Percentiles rank a stretch among this genome's conserved stretches.
Conservation (phyloP, 53 echinoderm and acorn worm genomes). For the Antedon mediterranea region DNA sequence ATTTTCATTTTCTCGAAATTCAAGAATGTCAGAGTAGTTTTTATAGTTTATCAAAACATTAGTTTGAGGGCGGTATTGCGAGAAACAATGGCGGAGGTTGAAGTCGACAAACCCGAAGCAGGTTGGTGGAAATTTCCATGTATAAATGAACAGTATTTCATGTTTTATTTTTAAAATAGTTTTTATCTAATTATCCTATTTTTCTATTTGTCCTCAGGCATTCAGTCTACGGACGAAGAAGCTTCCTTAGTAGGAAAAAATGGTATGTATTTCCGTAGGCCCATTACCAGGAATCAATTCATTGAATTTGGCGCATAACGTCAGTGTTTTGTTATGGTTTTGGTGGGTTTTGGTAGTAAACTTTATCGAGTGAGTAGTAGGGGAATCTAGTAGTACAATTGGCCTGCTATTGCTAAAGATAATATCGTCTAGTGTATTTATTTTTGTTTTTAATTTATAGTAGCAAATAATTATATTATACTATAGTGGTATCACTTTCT, state of each 20-base stretch:
- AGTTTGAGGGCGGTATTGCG: neutral
- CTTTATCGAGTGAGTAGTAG: too few relatives aligned
- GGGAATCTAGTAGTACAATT: too few relatives aligned
- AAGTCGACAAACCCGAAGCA: neutral
- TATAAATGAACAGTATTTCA: neutral
- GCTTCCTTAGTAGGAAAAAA: neutral
- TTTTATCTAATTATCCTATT: neutral
- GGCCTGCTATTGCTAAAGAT: too few relatives aligned
- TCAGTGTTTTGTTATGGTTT: too few relatives aligned
- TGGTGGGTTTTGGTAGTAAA: too few relatives aligned
- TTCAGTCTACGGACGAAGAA: neutral
- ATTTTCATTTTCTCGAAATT: too few relatives aligned
- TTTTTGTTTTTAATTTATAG: too few relatives aligned
- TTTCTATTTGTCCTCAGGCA: neutral
- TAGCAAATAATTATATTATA: too few relatives aligned
- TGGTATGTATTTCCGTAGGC: neutral
- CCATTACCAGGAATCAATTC: neutral
- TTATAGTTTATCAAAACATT: neutral
- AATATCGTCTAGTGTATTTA: too few relatives aligned
- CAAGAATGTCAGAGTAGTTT: too few relatives aligned
- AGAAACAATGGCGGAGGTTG: slow-evolving; percentile 1
- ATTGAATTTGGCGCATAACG: too few relatives aligned
- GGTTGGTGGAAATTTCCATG: slow-evolving; percentile 1
- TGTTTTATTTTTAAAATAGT: neutral
- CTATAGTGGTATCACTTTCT: too few relatives aligned